A percentile compares a stretch with the other conserved stretches of the same genome.
Evolutionary conservation across 2,888 invertebrate genomes (phyloP).

Genomic region (Agonopterix heracliana): DNA sequence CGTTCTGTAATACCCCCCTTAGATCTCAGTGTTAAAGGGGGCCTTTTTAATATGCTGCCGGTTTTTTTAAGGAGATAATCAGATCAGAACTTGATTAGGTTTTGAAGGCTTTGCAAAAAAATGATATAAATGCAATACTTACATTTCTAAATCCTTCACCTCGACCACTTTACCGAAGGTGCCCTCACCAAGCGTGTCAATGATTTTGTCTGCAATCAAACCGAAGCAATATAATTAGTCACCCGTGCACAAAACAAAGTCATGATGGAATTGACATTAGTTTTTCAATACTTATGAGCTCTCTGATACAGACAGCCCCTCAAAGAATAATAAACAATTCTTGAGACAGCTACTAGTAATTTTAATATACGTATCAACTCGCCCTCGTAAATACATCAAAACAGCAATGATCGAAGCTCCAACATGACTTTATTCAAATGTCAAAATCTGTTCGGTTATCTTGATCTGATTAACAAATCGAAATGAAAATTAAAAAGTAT

Average conservation of each 20-base stretch:
- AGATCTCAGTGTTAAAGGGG: too few species aligned
- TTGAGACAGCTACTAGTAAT: slow-evolving; percentile 10
- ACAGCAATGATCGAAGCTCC: slow-evolving; percentile 38
- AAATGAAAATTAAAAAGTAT: slow-evolving; percentile 30
- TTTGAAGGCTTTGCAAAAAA: too few species aligned
- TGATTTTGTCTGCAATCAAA: slow-evolving; percentile 97
- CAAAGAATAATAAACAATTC: slow-evolving; percentile 14
- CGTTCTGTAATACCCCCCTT: too few species aligned
- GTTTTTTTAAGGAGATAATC: too few species aligned
- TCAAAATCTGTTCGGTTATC: slow-evolving; percentile 5
- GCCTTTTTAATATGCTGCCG: too few species aligned
- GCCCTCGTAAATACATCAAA: slow-evolving; percentile 1
- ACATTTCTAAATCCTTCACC: slow-evolving; percentile 97
- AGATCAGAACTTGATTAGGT: too few species aligned
- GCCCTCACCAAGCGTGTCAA: slow-evolving; percentile 99
- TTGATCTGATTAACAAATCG: slow-evolving; percentile 24
- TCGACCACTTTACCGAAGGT: slow-evolving; percentile 99
- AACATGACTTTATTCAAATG: slow-evolving; percentile 38
- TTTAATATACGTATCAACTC: not conserved
- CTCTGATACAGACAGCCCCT: slow-evolving; percentile 14
- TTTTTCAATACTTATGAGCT: slow-evolving; percentile 21
- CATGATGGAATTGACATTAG: slow-evolving; percentile 53
- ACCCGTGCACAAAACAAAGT: slow-evolving; percentile 42
- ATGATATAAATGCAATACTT: slow-evolving; percentile 58
- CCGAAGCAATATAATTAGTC: slow-evolving; percentile 58